Evolutionary conservation across 2,113 vertebrate species (phyloP).

Genomic region (Sphaerodactylus townsendi): DNA sequence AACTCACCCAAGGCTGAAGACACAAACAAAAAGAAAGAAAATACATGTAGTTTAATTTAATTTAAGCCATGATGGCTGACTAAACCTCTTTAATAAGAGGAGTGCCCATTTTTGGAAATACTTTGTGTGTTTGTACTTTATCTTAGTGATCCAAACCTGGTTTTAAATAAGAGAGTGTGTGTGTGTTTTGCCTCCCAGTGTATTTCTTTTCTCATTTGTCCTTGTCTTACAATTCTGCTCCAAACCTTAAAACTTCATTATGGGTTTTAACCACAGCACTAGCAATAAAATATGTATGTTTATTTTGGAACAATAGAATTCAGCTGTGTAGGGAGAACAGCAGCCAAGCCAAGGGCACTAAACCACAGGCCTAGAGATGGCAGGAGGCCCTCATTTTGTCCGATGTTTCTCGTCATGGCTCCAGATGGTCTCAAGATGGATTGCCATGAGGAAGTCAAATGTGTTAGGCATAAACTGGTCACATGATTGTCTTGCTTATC

Average conservation of each 20-base stretch:
- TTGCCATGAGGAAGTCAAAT: background rate
- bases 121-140: background rate
- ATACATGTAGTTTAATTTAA: background rate
- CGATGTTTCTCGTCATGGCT: background rate
- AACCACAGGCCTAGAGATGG: background rate
- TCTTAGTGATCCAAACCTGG: background rate
- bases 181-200: background rate
- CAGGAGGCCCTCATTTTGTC: background rate
- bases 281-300: background rate
- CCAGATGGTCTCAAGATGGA: background rate
- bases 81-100: background rate
- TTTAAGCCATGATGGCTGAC: background rate
- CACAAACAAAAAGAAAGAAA: constrained; percentile 23
- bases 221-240: background rate
- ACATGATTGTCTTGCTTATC: background rate
- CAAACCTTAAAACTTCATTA: background rate
- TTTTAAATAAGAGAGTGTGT: background rate
- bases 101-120: background rate
- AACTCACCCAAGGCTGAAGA: constrained; percentile 36
- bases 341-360: background rate
- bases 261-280: background rate
- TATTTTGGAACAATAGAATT: background rate
- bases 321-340: background rate
- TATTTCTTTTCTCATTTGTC: background rate
- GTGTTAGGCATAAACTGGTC: background rate